Evolutionary conservation across 1,140 invertebrate species (phyloP).

Genomic region (Apolygus lucorum): DNA sequence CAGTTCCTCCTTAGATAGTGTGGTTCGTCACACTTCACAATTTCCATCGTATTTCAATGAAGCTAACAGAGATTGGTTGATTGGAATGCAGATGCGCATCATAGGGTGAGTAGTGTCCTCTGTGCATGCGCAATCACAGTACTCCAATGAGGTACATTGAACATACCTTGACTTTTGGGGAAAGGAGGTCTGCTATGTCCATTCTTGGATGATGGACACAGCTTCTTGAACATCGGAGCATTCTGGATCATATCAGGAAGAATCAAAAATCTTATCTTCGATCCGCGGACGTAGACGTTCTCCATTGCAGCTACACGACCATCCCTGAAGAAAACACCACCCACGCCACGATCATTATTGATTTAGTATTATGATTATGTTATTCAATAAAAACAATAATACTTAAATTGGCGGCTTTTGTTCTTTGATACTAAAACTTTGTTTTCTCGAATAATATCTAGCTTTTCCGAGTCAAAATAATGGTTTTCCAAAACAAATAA

Average conservation of each 20-base stretch:
- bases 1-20: no score
- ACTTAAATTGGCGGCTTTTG: no score
- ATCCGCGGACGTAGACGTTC: slow-evolving; percentile 97
- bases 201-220: slow-evolving; percentile 66
- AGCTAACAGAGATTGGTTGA: neutral
- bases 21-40: neutral
- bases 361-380: no score
- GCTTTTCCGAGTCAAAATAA: no score
- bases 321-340: no score
- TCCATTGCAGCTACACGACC: slow-evolving; percentile 86
- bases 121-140: neutral
- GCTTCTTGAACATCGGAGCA: slow-evolving; percentile 99
- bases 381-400: no score
- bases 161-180: slow-evolving; percentile 83
- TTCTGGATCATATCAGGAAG: slow-evolving; percentile 99
- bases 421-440: no score
- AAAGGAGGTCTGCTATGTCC: slow-evolving; percentile 96
- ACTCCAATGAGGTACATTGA: neutral
- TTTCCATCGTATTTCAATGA: neutral
- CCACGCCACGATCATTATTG: no score
- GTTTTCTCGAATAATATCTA: no score
- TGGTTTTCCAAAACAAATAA: no score
- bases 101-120: neutral
- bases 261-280: slow-evolving; percentile 96
- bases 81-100: neutral